Conservation (phyloP, 2,797 vertebrate species). For the Numenius phaeopus region DNA sequence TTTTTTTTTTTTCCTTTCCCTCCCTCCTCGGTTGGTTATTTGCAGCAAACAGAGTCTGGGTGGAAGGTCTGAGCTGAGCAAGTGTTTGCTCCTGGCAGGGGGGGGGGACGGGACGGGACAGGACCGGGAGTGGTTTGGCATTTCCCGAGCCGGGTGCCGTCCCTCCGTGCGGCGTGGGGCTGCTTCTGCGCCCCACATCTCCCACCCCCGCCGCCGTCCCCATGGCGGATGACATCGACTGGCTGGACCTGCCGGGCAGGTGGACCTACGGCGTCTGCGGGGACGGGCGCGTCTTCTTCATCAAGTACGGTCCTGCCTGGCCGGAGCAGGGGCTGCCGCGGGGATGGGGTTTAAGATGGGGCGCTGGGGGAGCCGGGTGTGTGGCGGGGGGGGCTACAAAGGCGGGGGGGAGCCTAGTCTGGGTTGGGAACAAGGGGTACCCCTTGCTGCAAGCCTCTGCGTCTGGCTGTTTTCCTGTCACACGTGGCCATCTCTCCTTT, state of each 20-base stretch:
- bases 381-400: neutral
- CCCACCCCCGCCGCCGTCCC: neutral
- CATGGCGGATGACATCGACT: constrained; percentile 80
- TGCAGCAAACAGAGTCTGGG: neutral
- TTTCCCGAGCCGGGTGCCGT: neutral
- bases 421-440: neutral
- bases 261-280: constrained; percentile 82
- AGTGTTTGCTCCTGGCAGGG: neutral
- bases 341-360: neutral
- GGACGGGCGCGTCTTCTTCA: constrained; percentile 81
- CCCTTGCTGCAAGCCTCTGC: neutral
- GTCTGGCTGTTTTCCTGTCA: rapidly evolving
- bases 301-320: constrained; percentile 69
- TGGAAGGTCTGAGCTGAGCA: constrained; percentile 35
- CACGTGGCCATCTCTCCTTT: rapidly evolving
- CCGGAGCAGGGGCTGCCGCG: neutral
- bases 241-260: constrained; percentile 80
- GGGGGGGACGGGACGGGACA: too few relatives aligned
- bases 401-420: neutral
- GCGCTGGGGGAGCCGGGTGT: rapidly evolving
- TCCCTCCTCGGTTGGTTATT: constrained; percentile 24
- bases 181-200: neutral
- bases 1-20: neutral
- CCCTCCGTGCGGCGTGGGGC: neutral
- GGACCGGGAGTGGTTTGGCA: rapidly evolving